Percentiles rank a stretch among this genome's conserved stretches.
These are phyloP conservation scores for Phyllopteryx taeniolatus DNA, from an alignment of 2,113 vertebrate species.

Conservation along the genomic window DNA sequence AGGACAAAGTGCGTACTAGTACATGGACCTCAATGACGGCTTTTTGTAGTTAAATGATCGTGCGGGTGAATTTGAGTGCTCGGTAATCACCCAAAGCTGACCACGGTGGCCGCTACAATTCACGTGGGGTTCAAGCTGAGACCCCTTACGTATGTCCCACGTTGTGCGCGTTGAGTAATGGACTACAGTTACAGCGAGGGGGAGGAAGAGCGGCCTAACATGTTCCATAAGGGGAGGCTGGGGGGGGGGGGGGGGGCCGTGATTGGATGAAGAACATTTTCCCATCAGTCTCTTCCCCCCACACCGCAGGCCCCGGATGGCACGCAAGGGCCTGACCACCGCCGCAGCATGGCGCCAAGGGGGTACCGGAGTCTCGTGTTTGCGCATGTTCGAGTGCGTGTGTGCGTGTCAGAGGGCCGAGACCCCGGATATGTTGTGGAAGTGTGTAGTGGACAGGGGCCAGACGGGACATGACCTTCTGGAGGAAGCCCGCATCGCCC, in stretches of 20 bases:
- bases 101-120: neutral
- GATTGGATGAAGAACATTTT: constrained; percentile 51
- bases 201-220: constrained; percentile 37
- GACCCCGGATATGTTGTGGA: constrained; percentile 75
- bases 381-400: constrained; percentile 23
- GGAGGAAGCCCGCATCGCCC: constrained; percentile 63
- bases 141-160: constrained; percentile 34
- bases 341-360: constrained; percentile 58
- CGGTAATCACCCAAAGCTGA: constrained; percentile 12
- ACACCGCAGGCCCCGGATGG: constrained; percentile 46
- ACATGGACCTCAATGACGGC: neutral
- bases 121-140: constrained; percentile 39
- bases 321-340: constrained; percentile 63
- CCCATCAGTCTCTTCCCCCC: constrained; percentile 29
- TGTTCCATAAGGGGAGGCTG: constrained; percentile 56
- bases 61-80: constrained; percentile 5
- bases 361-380: constrained; percentile 29
- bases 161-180: constrained; percentile 33
- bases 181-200: constrained; percentile 34
- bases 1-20: too few relatives aligned
- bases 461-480: constrained; percentile 75
- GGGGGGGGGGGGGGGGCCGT: constrained; percentile 4
- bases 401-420: constrained; percentile 37
- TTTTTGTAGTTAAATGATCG: neutral
- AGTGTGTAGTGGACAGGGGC: constrained; percentile 76